A percentile compares a stretch with the other conserved stretches of the same genome.
Evolutionary conservation across 2,113 vertebrate species (phyloP).

Genomic region (Pao palembangensis): DNA sequence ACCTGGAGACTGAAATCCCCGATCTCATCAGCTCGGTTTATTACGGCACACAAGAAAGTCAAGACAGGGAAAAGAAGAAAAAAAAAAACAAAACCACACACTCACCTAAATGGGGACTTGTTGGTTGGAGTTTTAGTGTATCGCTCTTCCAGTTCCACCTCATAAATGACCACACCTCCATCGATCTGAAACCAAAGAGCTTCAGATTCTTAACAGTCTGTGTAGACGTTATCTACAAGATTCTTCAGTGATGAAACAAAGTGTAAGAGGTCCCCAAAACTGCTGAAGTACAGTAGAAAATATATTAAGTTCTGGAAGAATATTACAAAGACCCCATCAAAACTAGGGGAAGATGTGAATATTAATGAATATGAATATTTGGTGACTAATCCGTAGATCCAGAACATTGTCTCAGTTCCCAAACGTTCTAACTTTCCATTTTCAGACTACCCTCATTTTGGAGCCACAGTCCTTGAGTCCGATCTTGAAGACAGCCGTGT

Average conservation of each 20-base stretch:
- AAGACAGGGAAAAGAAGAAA: not conserved
- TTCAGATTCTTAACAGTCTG: not conserved
- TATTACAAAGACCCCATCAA: no score
- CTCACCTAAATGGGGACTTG: slow-evolving; percentile 43
- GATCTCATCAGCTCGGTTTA: not conserved
- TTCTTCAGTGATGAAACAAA: no score
- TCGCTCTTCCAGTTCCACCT: slow-evolving; percentile 56
- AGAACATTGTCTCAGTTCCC: not conserved
- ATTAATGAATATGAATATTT: no score
- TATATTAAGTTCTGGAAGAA: no score
- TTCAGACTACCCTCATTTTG: slow-evolving; percentile 38
- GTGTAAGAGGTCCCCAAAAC: no score
- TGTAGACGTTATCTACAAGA: no score
- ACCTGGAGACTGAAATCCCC: slow-evolving; percentile 50
- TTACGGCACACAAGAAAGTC: not conserved
- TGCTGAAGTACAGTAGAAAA: no score
- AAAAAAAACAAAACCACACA: not conserved
- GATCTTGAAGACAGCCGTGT: slow-evolving; percentile 63
- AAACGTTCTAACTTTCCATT: not conserved
- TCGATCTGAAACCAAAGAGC: slow-evolving; percentile 27
- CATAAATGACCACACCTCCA: slow-evolving; percentile 50
- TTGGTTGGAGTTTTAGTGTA: not conserved
- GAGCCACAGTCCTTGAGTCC: slow-evolving; percentile 58
- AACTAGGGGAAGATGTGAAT: no score
- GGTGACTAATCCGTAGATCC: not conserved